These are phyloP conservation scores for Mormyrus lacerda DNA, from an alignment of 2,113 vertebrate genomes.

Conservation along the genomic window DNA sequence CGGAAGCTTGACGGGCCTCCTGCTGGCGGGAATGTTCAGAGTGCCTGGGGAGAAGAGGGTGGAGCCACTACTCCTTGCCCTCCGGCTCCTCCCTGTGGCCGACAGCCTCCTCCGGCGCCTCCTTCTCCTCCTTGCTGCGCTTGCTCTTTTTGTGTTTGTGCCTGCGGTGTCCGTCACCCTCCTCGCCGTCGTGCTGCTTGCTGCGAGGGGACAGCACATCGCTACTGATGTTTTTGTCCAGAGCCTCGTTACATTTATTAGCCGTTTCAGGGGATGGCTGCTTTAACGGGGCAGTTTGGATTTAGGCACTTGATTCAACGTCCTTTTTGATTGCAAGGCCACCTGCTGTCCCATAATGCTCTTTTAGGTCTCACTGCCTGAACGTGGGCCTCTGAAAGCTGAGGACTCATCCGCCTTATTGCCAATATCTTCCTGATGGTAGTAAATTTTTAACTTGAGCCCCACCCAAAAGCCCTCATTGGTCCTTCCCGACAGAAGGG, in stretches of 20 bases:
- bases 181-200: conserved; percentile 61
- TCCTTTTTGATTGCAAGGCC: background rate
- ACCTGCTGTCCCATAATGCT: background rate
- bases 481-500: background rate
- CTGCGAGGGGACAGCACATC: conserved; percentile 32
- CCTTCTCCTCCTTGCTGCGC: conserved; percentile 62
- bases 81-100: conserved; percentile 51
- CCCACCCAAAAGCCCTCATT: too few relatives aligned
- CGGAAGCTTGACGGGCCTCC: background rate
- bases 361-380: background rate
- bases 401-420: background rate
- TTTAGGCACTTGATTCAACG: background rate
- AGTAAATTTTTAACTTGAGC: background rate
- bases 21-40: background rate
- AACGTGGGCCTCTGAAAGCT: background rate
- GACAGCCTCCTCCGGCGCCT: conserved; percentile 38
- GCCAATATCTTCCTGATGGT: background rate
- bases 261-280: background rate
- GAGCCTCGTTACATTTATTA: background rate
- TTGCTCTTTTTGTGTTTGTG: conserved; percentile 72
- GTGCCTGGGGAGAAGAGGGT: background rate
- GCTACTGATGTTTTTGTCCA: background rate
- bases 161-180: conserved; percentile 58
- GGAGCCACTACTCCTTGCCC: conserved; percentile 48
- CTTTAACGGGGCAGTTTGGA: background rate